Evolutionary conservation across 2,888 invertebrate species (phyloP).

Genomic region (Sminthurides aquaticus): DNA sequence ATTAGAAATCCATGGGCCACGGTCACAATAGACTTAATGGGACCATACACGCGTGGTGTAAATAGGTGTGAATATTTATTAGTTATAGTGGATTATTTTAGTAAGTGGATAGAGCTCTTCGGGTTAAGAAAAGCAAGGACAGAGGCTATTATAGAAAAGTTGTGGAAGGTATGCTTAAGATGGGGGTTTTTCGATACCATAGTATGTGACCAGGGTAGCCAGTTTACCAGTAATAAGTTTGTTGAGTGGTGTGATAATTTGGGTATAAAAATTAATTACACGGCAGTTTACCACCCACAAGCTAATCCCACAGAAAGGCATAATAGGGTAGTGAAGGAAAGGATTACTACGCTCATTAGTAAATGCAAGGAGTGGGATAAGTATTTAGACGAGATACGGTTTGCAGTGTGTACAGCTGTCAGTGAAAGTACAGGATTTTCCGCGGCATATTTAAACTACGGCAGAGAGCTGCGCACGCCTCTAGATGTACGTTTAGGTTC

Average conservation of each 20-base stretch:
- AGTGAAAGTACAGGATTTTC: slow-evolving; percentile 22
- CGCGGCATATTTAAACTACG: slow-evolving; percentile 27
- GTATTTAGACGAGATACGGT: slow-evolving; percentile 19
- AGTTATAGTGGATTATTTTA: slow-evolving; percentile 19
- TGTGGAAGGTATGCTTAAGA: slow-evolving; percentile 18
- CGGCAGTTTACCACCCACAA: slow-evolving; percentile 24
- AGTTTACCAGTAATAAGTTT: slow-evolving; percentile 20
- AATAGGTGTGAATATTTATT: slow-evolving; percentile 18
- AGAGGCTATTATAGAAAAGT: slow-evolving; percentile 14
- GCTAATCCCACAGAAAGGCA: slow-evolving; percentile 27
- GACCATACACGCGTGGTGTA: slow-evolving; percentile 22
- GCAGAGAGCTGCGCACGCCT: slow-evolving; percentile 25
- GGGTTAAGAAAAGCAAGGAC: slow-evolving; percentile 9
- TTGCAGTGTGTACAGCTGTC: slow-evolving; percentile 22
- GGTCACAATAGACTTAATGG: slow-evolving; percentile 27
- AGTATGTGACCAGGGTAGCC: slow-evolving; percentile 22
- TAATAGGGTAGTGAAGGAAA: slow-evolving; percentile 20
- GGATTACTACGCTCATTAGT: slow-evolving; percentile 16
- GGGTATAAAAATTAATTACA: slow-evolving; percentile 20
- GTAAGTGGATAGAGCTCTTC: slow-evolving; percentile 27
- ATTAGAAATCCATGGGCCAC: slow-evolving; percentile 15
- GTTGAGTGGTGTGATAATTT: slow-evolving; percentile 6
- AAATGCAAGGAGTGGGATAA: slow-evolving; percentile 26
- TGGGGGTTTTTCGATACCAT: slow-evolving; percentile 20
- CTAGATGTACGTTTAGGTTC: slow-evolving; percentile 19